Evolutionary conservation across 2,888 invertebrate species (phyloP).

Genomic region (Labia minor): DNA sequence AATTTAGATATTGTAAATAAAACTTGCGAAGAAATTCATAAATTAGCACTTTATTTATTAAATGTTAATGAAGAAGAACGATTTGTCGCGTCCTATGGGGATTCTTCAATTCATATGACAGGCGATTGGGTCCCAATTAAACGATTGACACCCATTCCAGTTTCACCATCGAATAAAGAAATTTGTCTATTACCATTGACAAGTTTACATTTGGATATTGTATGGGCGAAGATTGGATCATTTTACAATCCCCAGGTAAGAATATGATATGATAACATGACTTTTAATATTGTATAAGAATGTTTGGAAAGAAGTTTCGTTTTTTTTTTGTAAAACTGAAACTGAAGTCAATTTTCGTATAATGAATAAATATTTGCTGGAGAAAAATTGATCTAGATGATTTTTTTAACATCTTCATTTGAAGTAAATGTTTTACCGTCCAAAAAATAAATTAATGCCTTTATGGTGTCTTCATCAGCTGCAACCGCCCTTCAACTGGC

Average conservation of each 20-base stretch:
- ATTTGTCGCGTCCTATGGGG: slow-evolving; percentile 41
- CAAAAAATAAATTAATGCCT: no score
- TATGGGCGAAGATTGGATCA: slow-evolving; percentile 41
- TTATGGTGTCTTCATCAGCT: no score
- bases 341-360: no score
- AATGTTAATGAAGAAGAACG: slow-evolving; percentile 28
- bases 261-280: no score
- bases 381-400: no score
- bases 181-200: slow-evolving; percentile 30
- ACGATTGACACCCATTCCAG: slow-evolving; percentile 33
- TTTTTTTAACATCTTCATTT: no score
- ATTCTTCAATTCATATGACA: slow-evolving; percentile 35
- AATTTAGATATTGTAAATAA: slow-evolving; percentile 22
- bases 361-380: no score
- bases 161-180: slow-evolving; percentile 32
- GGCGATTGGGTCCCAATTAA: slow-evolving; percentile 42
- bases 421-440: no score
- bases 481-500: no score
- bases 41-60: slow-evolving; percentile 31
- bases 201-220: slow-evolving; percentile 35
- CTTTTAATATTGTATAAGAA: no score
- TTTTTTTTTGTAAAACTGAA: no score
- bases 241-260: slow-evolving; percentile 38
- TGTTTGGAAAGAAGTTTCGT: no score
- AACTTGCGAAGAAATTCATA: slow-evolving; percentile 33